phyloP scores from a whole-genome alignment of 2,888 invertebrate species.

The Protophormia terraenovae region DNA sequence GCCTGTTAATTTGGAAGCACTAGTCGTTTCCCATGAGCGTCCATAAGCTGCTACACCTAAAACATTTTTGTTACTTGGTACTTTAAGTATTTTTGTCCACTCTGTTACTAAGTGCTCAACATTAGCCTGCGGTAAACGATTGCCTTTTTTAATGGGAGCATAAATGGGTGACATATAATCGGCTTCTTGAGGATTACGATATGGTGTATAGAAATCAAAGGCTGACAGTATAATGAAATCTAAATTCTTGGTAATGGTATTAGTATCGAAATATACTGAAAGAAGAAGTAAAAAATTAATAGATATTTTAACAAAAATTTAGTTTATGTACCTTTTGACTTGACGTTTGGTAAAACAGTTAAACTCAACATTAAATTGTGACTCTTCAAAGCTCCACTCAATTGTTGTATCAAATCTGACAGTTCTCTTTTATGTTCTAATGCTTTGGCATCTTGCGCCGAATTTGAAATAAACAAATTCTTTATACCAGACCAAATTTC shows the following conservation, averaged over 20 bases:
- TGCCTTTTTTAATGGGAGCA: conserved; percentile 84
- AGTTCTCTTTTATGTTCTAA: conserved; percentile 90
- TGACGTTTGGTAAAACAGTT: conserved; percentile 89
- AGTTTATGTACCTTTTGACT: conserved; percentile 84
- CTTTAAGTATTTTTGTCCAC: conserved; percentile 83
- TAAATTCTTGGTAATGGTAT: conserved; percentile 86
- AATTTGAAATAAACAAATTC: conserved; percentile 87
- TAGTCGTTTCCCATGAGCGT: conserved; percentile 89
- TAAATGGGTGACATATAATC: conserved; percentile 87
- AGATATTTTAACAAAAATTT: too few species aligned
- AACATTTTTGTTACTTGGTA: conserved; percentile 87
- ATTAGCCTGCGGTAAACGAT: conserved; percentile 84
- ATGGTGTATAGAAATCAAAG: conserved; percentile 90
- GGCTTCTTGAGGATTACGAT: conserved; percentile 89
- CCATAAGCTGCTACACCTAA: conserved; percentile 88
- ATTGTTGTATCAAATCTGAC: conserved; percentile 87
- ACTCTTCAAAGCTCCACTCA: conserved; percentile 86
- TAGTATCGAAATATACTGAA: conserved; percentile 89
- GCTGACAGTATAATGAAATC: conserved; percentile 90
- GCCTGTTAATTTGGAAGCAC: conserved; percentile 88
- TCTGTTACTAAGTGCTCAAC: conserved; percentile 85
- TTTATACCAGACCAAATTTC: conserved; percentile 88
- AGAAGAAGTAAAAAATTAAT: conserved; percentile 71
- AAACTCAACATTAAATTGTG: conserved; percentile 86
- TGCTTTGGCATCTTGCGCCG: conserved; percentile 88